Evolutionary conservation across 2,113 vertebrate genomes (phyloP).

Genomic region (Calypte anna): DNA sequence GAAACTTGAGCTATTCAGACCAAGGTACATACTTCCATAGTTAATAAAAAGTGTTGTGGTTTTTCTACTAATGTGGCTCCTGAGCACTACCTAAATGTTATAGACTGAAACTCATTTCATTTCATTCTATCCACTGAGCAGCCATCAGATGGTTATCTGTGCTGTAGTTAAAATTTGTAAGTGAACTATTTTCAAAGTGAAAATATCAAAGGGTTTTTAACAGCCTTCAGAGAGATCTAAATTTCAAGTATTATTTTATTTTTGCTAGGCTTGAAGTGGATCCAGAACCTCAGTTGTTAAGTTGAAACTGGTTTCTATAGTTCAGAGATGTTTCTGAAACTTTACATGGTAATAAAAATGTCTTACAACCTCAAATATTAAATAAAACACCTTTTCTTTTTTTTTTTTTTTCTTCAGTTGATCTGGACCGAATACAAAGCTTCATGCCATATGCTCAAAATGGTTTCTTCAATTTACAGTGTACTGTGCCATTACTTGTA

Average conservation of each 20-base stretch:
- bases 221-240: slow-evolving; percentile 54
- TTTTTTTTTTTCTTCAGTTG: neutral
- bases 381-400: slow-evolving; percentile 39
- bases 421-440: slow-evolving; percentile 45
- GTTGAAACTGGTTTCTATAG: slow-evolving; percentile 64
- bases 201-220: slow-evolving; percentile 63
- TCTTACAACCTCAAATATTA: slow-evolving; percentile 60
- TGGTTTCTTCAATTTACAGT: slow-evolving; percentile 17
- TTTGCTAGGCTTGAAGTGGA: slow-evolving; percentile 65
- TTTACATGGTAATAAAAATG: slow-evolving; percentile 70
- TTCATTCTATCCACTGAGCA: neutral
- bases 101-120: slow-evolving; percentile 11
- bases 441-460: slow-evolving; percentile 32
- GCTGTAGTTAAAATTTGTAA: slow-evolving; percentile 57
- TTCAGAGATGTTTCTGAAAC: slow-evolving; percentile 64
- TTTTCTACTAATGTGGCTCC: neutral
- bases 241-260: slow-evolving; percentile 68
- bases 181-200: slow-evolving; percentile 64
- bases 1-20: neutral
- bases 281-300: slow-evolving; percentile 65
- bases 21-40: neutral
- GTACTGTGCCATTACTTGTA: neutral
- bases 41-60: neutral
- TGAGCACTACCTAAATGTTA: neutral
- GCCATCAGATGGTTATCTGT: slow-evolving; percentile 30